Evolutionary conservation across 2,888 invertebrate genomes (phyloP).

Genomic region (Drosophila fungiperda): DNA sequence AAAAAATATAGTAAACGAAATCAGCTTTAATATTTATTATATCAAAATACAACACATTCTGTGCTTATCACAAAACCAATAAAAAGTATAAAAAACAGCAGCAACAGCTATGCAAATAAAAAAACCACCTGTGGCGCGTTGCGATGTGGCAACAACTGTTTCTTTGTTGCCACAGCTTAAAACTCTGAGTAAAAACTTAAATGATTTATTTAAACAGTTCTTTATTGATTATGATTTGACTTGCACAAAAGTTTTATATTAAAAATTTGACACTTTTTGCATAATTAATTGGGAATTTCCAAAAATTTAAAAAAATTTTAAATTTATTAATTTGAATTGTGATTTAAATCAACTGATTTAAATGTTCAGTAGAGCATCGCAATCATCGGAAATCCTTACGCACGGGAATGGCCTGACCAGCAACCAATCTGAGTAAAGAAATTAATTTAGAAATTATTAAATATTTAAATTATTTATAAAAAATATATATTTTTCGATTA

Average conservation of each 20-base stretch:
- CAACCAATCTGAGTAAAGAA: not conserved
- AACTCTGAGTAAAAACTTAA: not conserved
- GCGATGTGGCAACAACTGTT: not conserved
- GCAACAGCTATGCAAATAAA: not conserved
- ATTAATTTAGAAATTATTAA: not conserved
- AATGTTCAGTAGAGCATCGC: not conserved
- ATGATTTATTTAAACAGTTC: not conserved
- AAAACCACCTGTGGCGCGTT: not conserved
- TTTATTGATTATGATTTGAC: not conserved
- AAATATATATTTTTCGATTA: not conserved
- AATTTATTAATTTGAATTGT: too few relatives aligned
- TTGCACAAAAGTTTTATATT: not conserved
- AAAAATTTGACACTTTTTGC: not conserved
- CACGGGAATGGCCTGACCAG: not conserved
- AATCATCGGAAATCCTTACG: not conserved
- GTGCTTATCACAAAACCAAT: not conserved
- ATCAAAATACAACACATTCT: not conserved
- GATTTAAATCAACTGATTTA: not conserved
- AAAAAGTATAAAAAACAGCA: not conserved
- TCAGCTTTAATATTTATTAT: too few relatives aligned
- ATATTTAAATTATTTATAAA: not conserved
- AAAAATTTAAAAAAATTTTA: too few relatives aligned
- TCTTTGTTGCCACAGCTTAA: not conserved
- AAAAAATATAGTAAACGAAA: not conserved
- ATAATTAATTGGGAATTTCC: not conserved